Conservation (phyloP, 1,140 invertebrate species). For the Eubasilissa regina region DNA sequence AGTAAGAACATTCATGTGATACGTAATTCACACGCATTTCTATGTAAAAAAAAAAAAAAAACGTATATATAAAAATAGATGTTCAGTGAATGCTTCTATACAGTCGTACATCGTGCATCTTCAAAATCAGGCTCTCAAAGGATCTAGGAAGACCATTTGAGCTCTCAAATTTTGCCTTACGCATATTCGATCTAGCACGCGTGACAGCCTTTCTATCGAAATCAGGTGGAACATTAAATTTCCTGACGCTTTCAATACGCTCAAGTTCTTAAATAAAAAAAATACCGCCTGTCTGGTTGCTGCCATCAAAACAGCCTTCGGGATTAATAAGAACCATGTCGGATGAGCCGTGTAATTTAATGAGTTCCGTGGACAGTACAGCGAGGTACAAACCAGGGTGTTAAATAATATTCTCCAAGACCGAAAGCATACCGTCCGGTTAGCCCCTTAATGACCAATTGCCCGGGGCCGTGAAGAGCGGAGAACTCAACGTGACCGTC, state of each 20-base stretch:
- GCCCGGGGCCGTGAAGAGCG: too few relatives aligned
- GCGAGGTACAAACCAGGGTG: neutral
- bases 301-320: slow-evolving; percentile 9
- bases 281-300: neutral
- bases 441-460: too few relatives aligned
- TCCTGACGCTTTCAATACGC: neutral
- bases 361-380: slow-evolving; percentile 13
- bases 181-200: slow-evolving; percentile 36
- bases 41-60: too few relatives aligned
- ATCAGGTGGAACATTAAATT: slow-evolving; percentile 33
- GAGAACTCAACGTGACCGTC: too few relatives aligned
- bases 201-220: slow-evolving; percentile 31
- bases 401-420: neutral
- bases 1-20: too few relatives aligned
- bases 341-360: slow-evolving; percentile 20
- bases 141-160: too few relatives aligned
- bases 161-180: neutral
- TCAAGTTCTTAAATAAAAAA: neutral
- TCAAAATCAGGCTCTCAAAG: too few relatives aligned
- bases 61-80: too few relatives aligned
- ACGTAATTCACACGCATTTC: too few relatives aligned
- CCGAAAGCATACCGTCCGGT: neutral
- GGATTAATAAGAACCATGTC: slow-evolving; percentile 9
- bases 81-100: too few relatives aligned
- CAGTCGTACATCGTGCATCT: too few relatives aligned